These are phyloP conservation scores for Neomonachus schauinslandi DNA, from an alignment of 2,113 vertebrate genomes.

Conservation along the genomic window DNA sequence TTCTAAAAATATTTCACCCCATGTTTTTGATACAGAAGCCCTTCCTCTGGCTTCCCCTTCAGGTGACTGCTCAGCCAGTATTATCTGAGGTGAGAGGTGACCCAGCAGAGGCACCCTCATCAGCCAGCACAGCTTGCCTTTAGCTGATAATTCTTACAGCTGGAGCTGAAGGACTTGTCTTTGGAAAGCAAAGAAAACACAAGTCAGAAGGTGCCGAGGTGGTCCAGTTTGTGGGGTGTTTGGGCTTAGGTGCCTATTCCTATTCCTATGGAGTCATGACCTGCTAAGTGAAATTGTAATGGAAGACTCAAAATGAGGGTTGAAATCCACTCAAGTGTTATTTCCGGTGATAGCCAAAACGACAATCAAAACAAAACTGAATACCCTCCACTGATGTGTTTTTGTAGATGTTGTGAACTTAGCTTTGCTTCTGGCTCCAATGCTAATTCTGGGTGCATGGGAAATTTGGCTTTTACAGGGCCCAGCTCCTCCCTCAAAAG, in stretches of 20 bases:
- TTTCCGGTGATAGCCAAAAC: neutral
- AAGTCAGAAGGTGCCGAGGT: neutral
- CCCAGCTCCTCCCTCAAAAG: neutral
- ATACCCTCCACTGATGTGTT: neutral
- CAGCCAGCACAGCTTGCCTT: slow-evolving; percentile 44
- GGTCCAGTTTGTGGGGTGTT: neutral
- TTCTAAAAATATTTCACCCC: neutral
- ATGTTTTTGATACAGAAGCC: slow-evolving; percentile 2
- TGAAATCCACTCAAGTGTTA: slow-evolving; percentile 12
- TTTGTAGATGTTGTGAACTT: neutral
- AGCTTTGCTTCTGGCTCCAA: neutral
- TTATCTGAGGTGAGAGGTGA: neutral
- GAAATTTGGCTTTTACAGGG: neutral
- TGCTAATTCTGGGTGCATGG: neutral
- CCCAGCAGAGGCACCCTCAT: neutral
- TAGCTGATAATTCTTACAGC: slow-evolving; percentile 39
- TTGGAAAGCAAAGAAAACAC: slow-evolving; percentile 59
- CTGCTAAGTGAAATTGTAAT: neutral
- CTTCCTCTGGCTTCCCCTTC: neutral
- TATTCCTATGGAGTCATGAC: neutral
- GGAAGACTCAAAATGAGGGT: neutral
- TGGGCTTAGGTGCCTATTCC: neutral
- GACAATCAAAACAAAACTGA: slow-evolving; percentile 9
- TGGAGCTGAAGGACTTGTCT: slow-evolving; percentile 43
- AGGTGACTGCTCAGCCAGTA: neutral